phyloP scores from a whole-genome alignment of 2,113 vertebrate genomes.

The Alaudala cheleensis region DNA sequence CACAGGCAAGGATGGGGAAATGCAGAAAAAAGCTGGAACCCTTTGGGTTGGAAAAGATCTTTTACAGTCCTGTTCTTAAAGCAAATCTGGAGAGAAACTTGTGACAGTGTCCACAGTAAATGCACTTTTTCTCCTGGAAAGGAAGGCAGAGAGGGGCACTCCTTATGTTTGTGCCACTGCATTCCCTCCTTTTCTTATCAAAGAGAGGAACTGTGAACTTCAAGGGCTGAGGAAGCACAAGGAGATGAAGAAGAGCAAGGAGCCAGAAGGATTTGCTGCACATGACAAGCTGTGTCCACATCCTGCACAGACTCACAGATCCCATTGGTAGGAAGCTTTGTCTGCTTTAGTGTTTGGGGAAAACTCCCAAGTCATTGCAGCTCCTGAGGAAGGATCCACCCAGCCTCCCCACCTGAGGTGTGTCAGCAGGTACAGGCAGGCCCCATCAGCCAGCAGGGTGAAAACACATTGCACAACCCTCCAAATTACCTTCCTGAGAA shows the following conservation, averaged over 20 bases:
- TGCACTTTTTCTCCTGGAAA: not conserved
- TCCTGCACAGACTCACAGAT: not conserved
- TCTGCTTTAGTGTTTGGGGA: not conserved
- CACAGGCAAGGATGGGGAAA: not conserved
- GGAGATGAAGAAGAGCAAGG: not conserved
- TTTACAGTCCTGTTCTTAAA: not conserved
- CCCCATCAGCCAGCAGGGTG: not conserved
- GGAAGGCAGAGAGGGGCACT: not conserved
- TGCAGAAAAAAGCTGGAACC: not conserved
- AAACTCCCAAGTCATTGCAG: not conserved
- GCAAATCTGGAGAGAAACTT: not conserved
- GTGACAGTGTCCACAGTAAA: not conserved
- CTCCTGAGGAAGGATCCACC: not conserved
- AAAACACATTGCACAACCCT: constrained; percentile 36
- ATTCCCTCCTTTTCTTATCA: not conserved
- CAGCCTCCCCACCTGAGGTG: not conserved
- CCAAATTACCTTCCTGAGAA: not conserved
- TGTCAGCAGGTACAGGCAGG: constrained; percentile 13
- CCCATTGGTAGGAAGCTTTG: not conserved
- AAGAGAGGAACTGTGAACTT: not conserved
- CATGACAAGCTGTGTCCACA: not conserved
- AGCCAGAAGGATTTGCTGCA: not conserved
- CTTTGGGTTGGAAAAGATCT: not conserved
- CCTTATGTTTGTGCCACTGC: not conserved
- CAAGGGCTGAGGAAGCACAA: not conserved